Evolutionary conservation across 2,797 vertebrate species (phyloP), one percentile per base, ranked within the genome.

Genomic region (Tadarida brasiliensis): DNA sequence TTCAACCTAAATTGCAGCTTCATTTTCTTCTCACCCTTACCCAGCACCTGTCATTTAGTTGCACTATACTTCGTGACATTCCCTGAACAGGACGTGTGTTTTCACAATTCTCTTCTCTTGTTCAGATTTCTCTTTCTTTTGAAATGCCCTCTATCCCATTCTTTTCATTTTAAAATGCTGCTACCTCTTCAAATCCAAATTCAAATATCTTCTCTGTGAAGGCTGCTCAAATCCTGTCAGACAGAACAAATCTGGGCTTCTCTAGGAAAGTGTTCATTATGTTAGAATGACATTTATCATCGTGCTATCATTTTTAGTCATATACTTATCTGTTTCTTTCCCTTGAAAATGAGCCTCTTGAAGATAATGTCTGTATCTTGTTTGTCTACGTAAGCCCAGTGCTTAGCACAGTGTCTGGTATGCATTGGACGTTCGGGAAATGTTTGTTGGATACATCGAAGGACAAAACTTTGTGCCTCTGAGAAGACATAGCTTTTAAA

Each of bases 301-400:
- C 30, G n/a, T 44, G 30, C 4, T 94, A 44, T 73, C 54, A 39
- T 56, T 86, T 83, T 94, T 57, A 80, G 47, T 63, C n/a, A 19
- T 30, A 57, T 12, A n/a, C 61, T 47, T 92, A 92, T 87, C 30
- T 76, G 35, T 88, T 96, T 91, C 47, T 63, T 87, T 68, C 68
- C 14, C n/a, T 49, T 96, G 39, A 86, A 81, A 87, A 81, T 22
- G n/a, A 85, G 44, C 35, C 87, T 83, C 78, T 87, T 63, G n/a
- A 80, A 19, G 35, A 74, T 65, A 74, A n/a, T 3, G 9, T 19
- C 3, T 17, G 5, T 33, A 39, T 68, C 44, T 63, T 33, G 47
- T 71, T 95, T 63, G 10, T 63, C 26, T 54, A 1, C n/a, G 11
- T 51, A 56, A 96, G 26, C 19, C 80, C 51, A 54, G 65, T 0